Conservation (phyloP, 2,797 vertebrate genomes). For the Thripadectes ignobilis region DNA sequence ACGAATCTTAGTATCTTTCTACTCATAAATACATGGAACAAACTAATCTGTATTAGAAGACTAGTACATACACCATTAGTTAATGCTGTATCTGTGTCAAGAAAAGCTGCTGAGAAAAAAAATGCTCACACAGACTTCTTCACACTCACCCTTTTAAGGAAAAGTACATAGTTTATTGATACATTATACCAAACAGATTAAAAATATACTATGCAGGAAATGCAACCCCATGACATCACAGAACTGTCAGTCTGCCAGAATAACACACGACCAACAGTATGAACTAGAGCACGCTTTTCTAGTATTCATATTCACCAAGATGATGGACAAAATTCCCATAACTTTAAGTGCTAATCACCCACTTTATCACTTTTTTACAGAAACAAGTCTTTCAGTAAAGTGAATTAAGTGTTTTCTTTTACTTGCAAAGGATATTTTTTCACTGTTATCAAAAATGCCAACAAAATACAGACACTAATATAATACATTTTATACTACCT, state of each 20-base stretch:
- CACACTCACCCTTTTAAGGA: background rate
- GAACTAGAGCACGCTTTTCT: background rate
- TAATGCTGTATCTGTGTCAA: background rate
- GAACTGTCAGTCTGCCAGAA: background rate
- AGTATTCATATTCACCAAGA: background rate
- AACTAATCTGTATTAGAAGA: background rate
- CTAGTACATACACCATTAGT: background rate
- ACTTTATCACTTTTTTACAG: background rate
- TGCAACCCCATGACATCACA: background rate
- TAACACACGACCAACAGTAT: background rate
- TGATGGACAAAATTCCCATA: background rate
- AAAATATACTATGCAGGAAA: background rate
- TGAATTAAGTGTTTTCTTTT: background rate
- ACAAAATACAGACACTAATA: background rate
- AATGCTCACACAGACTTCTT: background rate
- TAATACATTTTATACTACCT: background rate
- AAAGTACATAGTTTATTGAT: background rate
- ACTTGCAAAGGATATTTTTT: background rate
- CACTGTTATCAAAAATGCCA: background rate
- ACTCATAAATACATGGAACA: background rate
- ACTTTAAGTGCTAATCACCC: background rate
- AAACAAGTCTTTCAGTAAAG: background rate
- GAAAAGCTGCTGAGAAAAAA: background rate
- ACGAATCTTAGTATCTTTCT: background rate
- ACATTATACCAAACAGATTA: background rate